Evolutionary conservation across 2,113 vertebrate species (phyloP).

Genomic region (Xenus cinereus): DNA sequence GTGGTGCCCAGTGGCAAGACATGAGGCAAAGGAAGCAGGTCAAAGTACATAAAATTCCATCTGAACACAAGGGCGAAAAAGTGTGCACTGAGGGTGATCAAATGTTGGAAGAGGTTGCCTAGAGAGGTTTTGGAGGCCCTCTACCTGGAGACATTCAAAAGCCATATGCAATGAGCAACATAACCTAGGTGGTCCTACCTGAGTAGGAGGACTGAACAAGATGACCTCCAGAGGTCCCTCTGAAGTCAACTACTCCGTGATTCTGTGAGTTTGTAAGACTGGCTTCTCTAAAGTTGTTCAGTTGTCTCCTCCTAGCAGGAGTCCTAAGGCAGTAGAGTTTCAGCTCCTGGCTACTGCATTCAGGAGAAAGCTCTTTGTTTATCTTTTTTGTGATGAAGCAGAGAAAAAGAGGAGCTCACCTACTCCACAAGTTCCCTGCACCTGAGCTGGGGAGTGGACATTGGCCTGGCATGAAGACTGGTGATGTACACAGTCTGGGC

Average conservation of each 20-base stretch:
- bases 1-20: neutral
- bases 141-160: neutral
- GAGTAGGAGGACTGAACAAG: neutral
- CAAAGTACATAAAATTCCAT: neutral
- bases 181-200: neutral
- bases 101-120: neutral
- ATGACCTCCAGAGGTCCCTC: neutral
- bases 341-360: neutral
- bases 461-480: neutral
- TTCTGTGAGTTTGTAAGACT: neutral
- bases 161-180: neutral
- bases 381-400: neutral
- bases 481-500: neutral
- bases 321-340: neutral
- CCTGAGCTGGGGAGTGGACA: neutral
- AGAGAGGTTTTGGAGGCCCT: neutral
- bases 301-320: neutral
- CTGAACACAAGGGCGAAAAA: no score
- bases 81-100: neutral
- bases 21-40: neutral
- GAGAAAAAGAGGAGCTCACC: neutral
- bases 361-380: neutral
- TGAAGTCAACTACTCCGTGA: neutral
- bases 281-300: neutral
- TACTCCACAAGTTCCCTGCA: neutral